A percentile compares a stretch with the other conserved stretches of the same genome.
These are phyloP conservation scores for Semicossyphus pulcher DNA, from an alignment of 2,113 vertebrate genomes.

Conservation along the genomic window DNA sequence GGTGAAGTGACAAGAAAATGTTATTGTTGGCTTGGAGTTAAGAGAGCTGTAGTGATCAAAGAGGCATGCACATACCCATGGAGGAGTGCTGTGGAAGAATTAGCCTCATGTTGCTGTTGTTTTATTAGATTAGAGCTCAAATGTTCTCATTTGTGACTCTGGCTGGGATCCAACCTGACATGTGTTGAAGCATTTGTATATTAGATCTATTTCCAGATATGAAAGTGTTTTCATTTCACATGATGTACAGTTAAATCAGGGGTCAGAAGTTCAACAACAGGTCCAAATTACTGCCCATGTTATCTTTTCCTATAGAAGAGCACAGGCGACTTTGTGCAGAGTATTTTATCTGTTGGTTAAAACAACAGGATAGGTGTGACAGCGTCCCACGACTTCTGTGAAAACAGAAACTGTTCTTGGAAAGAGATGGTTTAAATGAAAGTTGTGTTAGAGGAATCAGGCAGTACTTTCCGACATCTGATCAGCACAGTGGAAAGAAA, in stretches of 20 bases:
- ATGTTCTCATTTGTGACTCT: slow-evolving; percentile 19
- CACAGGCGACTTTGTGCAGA: too few relatives aligned
- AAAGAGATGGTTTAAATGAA: too few relatives aligned
- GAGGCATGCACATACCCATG: neutral
- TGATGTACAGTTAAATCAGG: neutral
- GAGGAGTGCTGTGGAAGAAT: slow-evolving; percentile 29
- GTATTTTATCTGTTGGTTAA: too few relatives aligned
- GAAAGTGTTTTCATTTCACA: neutral
- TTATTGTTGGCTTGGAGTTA: slow-evolving; percentile 59
- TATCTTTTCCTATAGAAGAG: neutral
- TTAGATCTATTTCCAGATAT: neutral
- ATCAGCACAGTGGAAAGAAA: too few relatives aligned
- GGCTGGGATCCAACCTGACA: slow-evolving; percentile 8
- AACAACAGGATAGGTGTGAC: too few relatives aligned
- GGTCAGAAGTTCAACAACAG: neutral
- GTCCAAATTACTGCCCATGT: neutral
- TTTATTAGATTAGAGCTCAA: slow-evolving; percentile 24
- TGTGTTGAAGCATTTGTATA: neutral
- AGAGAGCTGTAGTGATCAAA: slow-evolving; percentile 43
- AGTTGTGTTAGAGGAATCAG: too few relatives aligned
- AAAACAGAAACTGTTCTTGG: too few relatives aligned
- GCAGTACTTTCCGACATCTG: too few relatives aligned
- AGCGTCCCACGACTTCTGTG: too few relatives aligned
- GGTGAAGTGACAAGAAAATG: slow-evolving; percentile 57
- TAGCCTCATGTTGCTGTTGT: slow-evolving; percentile 20